Evolutionary conservation across 2,113 vertebrate species (phyloP).

Genomic region (Anarhynchus alexandrinus): DNA sequence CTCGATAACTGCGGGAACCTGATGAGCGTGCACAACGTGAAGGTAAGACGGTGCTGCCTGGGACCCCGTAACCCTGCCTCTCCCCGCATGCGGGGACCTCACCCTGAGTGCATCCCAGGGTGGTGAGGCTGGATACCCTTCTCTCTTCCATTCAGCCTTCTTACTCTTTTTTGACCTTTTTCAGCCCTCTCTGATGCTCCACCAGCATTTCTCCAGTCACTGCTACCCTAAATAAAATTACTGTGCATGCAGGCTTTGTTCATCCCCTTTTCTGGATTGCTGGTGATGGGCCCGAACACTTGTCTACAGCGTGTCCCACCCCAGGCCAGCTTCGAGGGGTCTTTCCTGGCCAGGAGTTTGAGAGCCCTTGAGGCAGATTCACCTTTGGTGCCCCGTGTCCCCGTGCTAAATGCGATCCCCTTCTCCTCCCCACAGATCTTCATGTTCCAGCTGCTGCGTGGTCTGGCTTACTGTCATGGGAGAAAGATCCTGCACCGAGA

Average conservation of each 20-base stretch:
- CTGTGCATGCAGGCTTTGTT: not conserved
- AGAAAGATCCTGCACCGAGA: slow-evolving; percentile 95
- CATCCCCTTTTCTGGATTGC: not conserved
- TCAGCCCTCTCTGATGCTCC: not conserved
- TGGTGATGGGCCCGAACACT: not conserved
- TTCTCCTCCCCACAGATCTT: slow-evolving; percentile 80
- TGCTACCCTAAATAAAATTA: not conserved
- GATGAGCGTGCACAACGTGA: slow-evolving; percentile 95
- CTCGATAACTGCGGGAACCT: slow-evolving; percentile 94
- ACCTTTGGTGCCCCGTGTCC: fast-evolving
- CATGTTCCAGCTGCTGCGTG: slow-evolving; percentile 96
- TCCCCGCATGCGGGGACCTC: fast-evolving
- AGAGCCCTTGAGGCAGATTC: not conserved
- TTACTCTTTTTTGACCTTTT: not conserved
- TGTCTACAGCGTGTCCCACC: fast-evolving
- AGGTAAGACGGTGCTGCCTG: slow-evolving; percentile 72
- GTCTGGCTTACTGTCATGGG: slow-evolving; percentile 91
- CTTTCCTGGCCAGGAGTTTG: not conserved
- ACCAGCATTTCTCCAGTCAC: not conserved
- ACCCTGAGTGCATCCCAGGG: not conserved
- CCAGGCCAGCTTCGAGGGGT: fast-evolving
- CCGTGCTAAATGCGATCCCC: not conserved
- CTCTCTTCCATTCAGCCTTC: not conserved
- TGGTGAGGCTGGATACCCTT: not conserved
- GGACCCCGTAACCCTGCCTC: not conserved